A percentile compares a stretch with the other conserved stretches of the same genome.
Conservation (phyloP, 2,113 vertebrate genomes). For the Gallinago undulata region DNA sequence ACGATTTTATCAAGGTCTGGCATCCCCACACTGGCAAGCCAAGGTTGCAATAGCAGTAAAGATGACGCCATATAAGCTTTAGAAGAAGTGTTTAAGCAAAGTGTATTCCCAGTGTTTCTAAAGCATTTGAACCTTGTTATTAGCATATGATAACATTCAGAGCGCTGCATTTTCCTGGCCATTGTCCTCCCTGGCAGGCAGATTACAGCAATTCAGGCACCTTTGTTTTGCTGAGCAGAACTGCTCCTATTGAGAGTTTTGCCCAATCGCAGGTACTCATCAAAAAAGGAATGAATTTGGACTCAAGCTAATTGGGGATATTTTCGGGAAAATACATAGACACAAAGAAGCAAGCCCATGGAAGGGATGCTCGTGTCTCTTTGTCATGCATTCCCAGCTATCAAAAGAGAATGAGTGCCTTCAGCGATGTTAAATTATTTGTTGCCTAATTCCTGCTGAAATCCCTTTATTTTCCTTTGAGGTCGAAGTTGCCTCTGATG, state of each 20-base stretch:
- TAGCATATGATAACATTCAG: constrained; percentile 56
- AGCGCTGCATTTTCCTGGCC: constrained; percentile 11
- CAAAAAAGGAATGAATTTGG: constrained; percentile 18
- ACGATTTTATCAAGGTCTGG: constrained; percentile 46
- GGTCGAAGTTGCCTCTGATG: background rate
- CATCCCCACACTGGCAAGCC: background rate
- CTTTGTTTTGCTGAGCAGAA: constrained; percentile 59
- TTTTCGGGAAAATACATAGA: background rate
- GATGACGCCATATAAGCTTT: background rate
- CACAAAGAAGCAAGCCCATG: background rate
- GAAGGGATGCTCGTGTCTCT: background rate
- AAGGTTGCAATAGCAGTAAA: constrained; percentile 1
- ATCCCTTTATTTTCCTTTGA: background rate
- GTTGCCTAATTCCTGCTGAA: constrained; percentile 27
- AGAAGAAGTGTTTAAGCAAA: background rate
- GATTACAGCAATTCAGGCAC: constrained; percentile 54
- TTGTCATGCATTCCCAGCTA: constrained; percentile 12
- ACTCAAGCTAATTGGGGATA: constrained; percentile 22
- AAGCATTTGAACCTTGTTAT: constrained; percentile 26
- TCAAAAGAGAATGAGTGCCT: background rate
- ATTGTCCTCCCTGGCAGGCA: constrained; percentile 22
- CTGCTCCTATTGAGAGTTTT: constrained; percentile 31
- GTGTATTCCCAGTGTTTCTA: constrained; percentile 10
- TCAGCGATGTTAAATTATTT: background rate
- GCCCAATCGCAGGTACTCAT: background rate